A percentile compares a stretch with the other conserved stretches of the same genome.
phyloP scores from a whole-genome alignment of 2,797 vertebrate species.

The Brotula barbata region DNA sequence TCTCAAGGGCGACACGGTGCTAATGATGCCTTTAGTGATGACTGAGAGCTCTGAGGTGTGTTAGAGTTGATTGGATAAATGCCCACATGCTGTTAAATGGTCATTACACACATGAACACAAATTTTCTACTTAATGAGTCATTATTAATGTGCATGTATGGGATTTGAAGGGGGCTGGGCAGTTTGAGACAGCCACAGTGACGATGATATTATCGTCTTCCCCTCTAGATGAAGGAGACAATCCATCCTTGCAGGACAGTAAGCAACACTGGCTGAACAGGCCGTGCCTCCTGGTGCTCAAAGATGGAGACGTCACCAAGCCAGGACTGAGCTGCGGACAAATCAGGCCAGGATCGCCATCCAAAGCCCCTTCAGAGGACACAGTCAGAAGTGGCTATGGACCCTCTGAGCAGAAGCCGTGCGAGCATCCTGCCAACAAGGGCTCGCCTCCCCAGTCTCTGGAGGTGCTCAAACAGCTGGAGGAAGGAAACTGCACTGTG shows the following conservation, averaged over 20 bases:
- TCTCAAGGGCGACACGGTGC: slow-evolving; percentile 36
- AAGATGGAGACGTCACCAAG: slow-evolving; percentile 68
- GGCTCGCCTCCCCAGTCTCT: slow-evolving; percentile 47
- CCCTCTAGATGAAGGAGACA: slow-evolving; percentile 87
- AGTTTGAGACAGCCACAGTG: not conserved
- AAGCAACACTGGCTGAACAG: slow-evolving; percentile 88
- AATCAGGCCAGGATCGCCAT: slow-evolving; percentile 55
- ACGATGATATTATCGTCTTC: slow-evolving; percentile 49
- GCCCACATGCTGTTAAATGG: slow-evolving; percentile 32
- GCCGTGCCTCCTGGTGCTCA: slow-evolving; percentile 80
- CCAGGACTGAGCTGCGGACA: slow-evolving; percentile 55
- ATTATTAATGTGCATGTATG: slow-evolving; percentile 16
- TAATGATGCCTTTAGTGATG: slow-evolving; percentile 33
- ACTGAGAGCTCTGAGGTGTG: slow-evolving; percentile 36
- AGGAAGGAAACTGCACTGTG: slow-evolving; percentile 76
- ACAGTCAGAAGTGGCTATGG: slow-evolving; percentile 61
- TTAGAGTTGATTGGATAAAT: slow-evolving; percentile 25
- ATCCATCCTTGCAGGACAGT: slow-evolving; percentile 84
- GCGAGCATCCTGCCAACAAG: slow-evolving; percentile 32
- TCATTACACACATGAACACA: slow-evolving; percentile 44
- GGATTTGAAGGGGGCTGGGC: not conserved
- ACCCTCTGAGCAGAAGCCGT: slow-evolving; percentile 56
- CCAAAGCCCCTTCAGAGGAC: slow-evolving; percentile 50
- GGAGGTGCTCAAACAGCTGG: slow-evolving; percentile 49
- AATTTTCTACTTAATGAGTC: slow-evolving; percentile 17